phyloP scores from a whole-genome alignment of 2,888 invertebrate genomes.

The Lasioglossum lativentre region DNA sequence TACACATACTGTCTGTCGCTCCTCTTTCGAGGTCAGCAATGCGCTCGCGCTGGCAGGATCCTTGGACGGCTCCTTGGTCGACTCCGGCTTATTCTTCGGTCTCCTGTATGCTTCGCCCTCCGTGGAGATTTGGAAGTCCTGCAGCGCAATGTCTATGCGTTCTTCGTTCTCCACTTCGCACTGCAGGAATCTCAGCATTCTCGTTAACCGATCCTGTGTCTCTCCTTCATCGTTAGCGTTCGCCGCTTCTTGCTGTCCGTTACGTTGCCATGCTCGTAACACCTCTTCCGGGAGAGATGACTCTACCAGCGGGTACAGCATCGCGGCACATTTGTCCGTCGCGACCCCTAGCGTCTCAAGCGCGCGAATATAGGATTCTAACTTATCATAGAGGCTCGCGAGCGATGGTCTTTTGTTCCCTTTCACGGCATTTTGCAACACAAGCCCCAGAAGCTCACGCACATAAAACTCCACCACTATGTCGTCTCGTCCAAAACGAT shows the following conservation, averaged over 20 bases:
- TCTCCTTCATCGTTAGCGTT: neutral
- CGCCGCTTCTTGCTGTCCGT: neutral
- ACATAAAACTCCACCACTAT: neutral
- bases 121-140: conserved; percentile 16
- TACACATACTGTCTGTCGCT: conserved; percentile 43
- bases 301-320: conserved; percentile 70
- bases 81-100: neutral
- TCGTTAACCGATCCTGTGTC: conserved; percentile 19
- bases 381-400: conserved; percentile 66
- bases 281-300: conserved; percentile 68
- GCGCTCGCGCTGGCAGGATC: neutral
- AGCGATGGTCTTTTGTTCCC: conserved; percentile 49
- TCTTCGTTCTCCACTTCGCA: conserved; percentile 50
- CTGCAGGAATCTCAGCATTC: conserved; percentile 43
- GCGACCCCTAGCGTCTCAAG: conserved; percentile 66
- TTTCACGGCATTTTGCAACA: neutral
- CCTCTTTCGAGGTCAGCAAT: neutral
- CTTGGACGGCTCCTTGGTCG: neutral
- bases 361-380: conserved; percentile 74
- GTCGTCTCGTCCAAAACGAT: neutral
- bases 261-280: conserved; percentile 62
- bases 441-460: neutral
- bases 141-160: conserved; percentile 49
- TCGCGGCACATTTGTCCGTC: conserved; percentile 67
- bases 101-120: conserved; percentile 13